These are phyloP conservation scores for Drosophila orosa DNA, from an alignment of 1,140 invertebrate species.

Conservation along the genomic window DNA sequence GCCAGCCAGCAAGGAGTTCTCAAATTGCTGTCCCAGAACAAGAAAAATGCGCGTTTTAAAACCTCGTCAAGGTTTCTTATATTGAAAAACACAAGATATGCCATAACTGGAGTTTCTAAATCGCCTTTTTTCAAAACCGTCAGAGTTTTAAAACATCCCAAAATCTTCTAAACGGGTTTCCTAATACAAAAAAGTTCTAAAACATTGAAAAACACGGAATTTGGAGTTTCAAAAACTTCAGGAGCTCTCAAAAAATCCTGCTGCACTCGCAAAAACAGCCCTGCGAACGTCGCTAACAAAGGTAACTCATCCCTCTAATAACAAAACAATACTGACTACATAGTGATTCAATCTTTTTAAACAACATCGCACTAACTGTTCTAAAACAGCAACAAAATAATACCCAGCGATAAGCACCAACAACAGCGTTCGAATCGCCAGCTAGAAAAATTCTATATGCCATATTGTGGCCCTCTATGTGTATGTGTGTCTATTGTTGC, in stretches of 20 bases:
- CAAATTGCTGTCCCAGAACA: background rate
- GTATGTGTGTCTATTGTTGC: constrained; percentile 58
- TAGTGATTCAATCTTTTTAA: constrained; percentile 18
- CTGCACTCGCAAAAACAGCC: background rate
- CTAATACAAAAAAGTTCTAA: background rate
- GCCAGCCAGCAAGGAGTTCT: constrained; percentile 5
- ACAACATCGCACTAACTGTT: constrained; percentile 23
- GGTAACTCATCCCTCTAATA: constrained; percentile 5
- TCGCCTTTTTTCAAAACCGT: background rate
- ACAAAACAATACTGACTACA: background rate
- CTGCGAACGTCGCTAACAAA: background rate
- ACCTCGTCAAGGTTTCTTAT: background rate
- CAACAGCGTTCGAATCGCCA: constrained; percentile 24
- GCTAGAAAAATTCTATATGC: constrained; percentile 72
- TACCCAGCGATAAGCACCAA: constrained; percentile 61
- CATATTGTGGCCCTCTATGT: constrained; percentile 58
- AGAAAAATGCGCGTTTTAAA: background rate
- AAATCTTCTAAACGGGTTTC: background rate
- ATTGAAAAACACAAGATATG: background rate
- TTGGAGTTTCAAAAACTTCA: background rate
- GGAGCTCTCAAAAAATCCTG: background rate
- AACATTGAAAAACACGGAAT: background rate
- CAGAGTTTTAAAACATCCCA: background rate
- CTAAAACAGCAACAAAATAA: constrained; percentile 40
- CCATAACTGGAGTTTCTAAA: background rate